Base-by-base conservation (phyloP, 2,113 vertebrate species). In the Empidonax traillii region DNA sequence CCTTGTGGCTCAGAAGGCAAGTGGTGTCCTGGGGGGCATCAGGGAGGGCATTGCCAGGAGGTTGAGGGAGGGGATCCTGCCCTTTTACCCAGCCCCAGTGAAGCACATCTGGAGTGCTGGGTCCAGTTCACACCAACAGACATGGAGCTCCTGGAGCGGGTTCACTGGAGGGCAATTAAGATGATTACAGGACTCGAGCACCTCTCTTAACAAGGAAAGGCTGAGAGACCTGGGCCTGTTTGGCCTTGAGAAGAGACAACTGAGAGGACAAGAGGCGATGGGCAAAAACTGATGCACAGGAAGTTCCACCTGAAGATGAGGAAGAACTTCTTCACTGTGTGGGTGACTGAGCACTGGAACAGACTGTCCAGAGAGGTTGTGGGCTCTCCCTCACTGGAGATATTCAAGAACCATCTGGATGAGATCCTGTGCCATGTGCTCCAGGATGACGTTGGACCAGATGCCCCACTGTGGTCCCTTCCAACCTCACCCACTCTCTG, bases 11-110 rank as follows among this genome's bases (percentile, higher is more conserved):
- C 43, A 61, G 31, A 41, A 52, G 20, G 46, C 12, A 20, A 30
- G 2, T 9, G 31, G 16, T 1, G 35, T 35, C 46, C 20, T 25
- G 37, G 33, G 1, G 31, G 31, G 8, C 37, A 35, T 16, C 20
- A 44, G 33, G 39, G 22, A 27, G 27, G 31, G 3, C 55, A 6
- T 1, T 62, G 56, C 35, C 80, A 21, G 25, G 4, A 35, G 13
- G 30, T 3, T 1, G 1, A 66, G 49, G 3, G 8, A 31, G 12
- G 37, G 19, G 56, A 53, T 37, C 17, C 58, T 53, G 39, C 0
- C 13, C 21, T 25, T 62, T 10, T 73, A 1, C 13, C 25, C 3
- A 8, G 33, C 5, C 8, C 21, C 25, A 12, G 10, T 53, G 58
- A 53, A 39, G 47, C 55, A 20, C 56, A 43, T 28, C 46, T 62